A percentile compares a stretch with the other conserved stretches of the same genome.
Conservation (phyloP, 2,113 vertebrate genomes). For the Kryptolebias marmoratus region DNA sequence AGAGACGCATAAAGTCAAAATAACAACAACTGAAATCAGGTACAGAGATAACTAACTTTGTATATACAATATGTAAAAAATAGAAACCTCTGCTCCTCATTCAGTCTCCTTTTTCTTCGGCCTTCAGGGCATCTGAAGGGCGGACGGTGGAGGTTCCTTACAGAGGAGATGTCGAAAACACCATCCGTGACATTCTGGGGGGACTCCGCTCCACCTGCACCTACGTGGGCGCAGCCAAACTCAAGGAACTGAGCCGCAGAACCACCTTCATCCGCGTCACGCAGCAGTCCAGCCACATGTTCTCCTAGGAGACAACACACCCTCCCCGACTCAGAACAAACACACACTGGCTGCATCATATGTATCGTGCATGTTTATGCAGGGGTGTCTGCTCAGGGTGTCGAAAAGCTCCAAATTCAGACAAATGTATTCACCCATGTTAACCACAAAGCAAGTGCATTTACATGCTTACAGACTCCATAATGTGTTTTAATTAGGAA, state of each 20-base stretch:
- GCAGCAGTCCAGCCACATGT: constrained; percentile 93
- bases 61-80: too few relatives aligned
- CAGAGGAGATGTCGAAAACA: constrained; percentile 90
- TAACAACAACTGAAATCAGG: too few relatives aligned
- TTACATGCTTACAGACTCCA: constrained; percentile 32
- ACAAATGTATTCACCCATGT: constrained; percentile 10
- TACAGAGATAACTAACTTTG: too few relatives aligned
- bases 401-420: constrained; percentile 1
- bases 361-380: constrained; percentile 11
- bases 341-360: constrained; percentile 3
- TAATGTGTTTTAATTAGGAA: not conserved
- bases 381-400: constrained; percentile 20
- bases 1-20: not conserved
- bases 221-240: constrained; percentile 96
- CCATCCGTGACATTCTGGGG: constrained; percentile 91
- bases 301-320: constrained; percentile 73
- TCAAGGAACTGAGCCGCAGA: constrained; percentile 95
- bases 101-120: not conserved
- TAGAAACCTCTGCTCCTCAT: not conserved
- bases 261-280: constrained; percentile 97
- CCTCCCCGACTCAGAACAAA: not conserved
- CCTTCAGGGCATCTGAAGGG: constrained; percentile 91
- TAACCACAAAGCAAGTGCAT: constrained; percentile 11
- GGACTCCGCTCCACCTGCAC: constrained; percentile 97
- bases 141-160: constrained; percentile 94